Base-by-base conservation (phyloP, 2,113 vertebrate species). In the Peromyscus leucopus region DNA sequence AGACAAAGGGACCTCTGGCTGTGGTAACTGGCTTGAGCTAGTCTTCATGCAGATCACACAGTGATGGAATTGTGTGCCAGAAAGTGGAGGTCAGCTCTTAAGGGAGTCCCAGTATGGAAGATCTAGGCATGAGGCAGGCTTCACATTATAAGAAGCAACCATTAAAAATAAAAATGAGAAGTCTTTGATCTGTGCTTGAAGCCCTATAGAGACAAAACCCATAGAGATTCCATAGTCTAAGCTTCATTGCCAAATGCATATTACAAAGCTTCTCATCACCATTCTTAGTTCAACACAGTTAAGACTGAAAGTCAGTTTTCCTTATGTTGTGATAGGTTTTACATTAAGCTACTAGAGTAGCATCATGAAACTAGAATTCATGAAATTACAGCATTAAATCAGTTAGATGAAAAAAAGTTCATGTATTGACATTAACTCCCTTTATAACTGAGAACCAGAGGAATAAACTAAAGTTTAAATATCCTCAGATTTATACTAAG, bases 141-240 rank as follows among this genome's bases (percentile, higher is more conserved):
- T 97, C 93, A 75, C 46, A 89, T 96, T 97, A 90, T 92, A 96
- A 97, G 55, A 92, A 96, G 74, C 80, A 96, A 87, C n/a, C 63
- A 92, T 96, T 96, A 97, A 96, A 97, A 96, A 97, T 96, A 82
- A 97, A 97, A 95, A 84, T 33, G 0, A 11, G 57, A 95, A 84
- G 69, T 15, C 85, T 98, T 97, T 98, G 96, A 98, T 97, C 78
- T 96, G 57, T 51, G 2, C 91, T 90, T 91, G n/a, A 61, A 96
- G 69, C 48, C 67, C 82, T 79, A 93, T 89, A 97, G 79, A 97
- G 85, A 4, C 46, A 94, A 94, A 94, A 93, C 39, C 36, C 67
- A 87, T 94, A 89, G 55, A 33, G 92, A 96, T 93, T 94, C 61
- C 55, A 65, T 46, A 96, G 46, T 69, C 51, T 65, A 93, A 75